These are phyloP conservation scores for Ornithoptera alexandrae DNA, from an alignment of 2,888 invertebrate genomes.

Conservation along the genomic window DNA sequence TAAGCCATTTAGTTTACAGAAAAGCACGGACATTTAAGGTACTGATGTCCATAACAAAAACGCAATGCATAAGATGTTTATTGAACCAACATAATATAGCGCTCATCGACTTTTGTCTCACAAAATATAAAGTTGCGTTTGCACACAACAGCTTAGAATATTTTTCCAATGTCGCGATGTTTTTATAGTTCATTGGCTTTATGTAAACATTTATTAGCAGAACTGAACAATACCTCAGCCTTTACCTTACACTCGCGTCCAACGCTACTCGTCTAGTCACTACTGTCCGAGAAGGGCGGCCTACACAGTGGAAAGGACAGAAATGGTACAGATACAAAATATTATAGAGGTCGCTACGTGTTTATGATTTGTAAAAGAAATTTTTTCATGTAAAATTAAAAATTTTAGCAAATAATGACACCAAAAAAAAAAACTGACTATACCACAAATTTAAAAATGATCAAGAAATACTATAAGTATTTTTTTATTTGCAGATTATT, in stretches of 20 bases:
- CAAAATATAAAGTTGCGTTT: too few species aligned
- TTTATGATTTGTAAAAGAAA: too few species aligned
- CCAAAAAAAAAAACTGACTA: too few species aligned
- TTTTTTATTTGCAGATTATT: too few species aligned
- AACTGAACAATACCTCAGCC: conserved; percentile 25
- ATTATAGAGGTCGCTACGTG: background rate
- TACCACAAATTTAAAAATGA: too few species aligned
- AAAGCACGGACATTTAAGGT: background rate
- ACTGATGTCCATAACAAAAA: too few species aligned
- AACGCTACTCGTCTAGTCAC: conserved; percentile 36
- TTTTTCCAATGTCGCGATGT: background rate
- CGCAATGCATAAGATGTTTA: too few species aligned
- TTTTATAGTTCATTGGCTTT: background rate
- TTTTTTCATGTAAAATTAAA: too few species aligned
- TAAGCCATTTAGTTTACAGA: background rate
- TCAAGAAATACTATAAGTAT: too few species aligned
- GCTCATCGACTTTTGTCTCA: too few species aligned
- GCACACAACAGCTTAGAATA: background rate
- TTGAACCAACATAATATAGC: too few species aligned
- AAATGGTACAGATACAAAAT: background rate
- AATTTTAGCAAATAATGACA: too few species aligned
- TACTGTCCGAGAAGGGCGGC: conserved; percentile 42
- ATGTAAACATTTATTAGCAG: conserved; percentile 14
- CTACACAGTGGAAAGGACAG: conserved; percentile 32
- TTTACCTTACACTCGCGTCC: conserved; percentile 38